Evolutionary conservation across 2,888 invertebrate genomes (phyloP).

Genomic region (Agrochola litura): DNA sequence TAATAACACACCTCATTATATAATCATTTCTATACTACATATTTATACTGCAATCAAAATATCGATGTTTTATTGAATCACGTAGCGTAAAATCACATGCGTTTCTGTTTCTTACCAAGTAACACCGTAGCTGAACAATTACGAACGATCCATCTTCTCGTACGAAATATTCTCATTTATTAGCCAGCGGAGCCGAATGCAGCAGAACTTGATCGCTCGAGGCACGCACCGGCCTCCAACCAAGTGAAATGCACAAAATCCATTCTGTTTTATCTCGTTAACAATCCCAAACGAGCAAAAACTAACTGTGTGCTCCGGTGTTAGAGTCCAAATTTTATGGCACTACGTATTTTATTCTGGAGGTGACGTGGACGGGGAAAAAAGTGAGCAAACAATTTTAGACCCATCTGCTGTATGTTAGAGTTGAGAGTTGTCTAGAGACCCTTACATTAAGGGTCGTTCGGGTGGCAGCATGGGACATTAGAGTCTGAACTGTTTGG

Average conservation of each 20-base stretch:
- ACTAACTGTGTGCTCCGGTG: constrained; percentile 56
- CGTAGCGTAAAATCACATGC: constrained; percentile 50
- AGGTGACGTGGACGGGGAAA: constrained; percentile 78
- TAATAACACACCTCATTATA: constrained; percentile 41
- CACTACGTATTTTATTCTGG: constrained; percentile 74
- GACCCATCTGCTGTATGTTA: constrained; percentile 68
- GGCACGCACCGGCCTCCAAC: constrained; percentile 78
- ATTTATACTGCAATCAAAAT: constrained; percentile 44
- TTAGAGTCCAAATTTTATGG: constrained; percentile 69
- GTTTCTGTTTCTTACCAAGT: constrained; percentile 49
- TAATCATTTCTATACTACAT: constrained; percentile 30
- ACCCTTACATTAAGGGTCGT: constrained; percentile 78
- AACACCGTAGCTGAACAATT: constrained; percentile 60
- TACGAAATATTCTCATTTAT: constrained; percentile 69
- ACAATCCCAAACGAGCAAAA: constrained; percentile 63
- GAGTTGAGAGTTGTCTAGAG: constrained; percentile 70
- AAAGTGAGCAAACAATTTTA: constrained; percentile 75
- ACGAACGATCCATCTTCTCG: constrained; percentile 61
- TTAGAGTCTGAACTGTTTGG: constrained; percentile 44
- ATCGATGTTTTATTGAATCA: constrained; percentile 56
- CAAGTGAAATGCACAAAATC: constrained; percentile 89
- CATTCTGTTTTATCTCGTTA: constrained; percentile 88
- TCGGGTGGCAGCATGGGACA: constrained; percentile 41
- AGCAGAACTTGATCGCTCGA: constrained; percentile 68
- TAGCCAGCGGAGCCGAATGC: constrained; percentile 67